These are phyloP conservation scores for Sylvia borin DNA, from an alignment of 2,797 vertebrate species.

Conservation along the genomic window DNA sequence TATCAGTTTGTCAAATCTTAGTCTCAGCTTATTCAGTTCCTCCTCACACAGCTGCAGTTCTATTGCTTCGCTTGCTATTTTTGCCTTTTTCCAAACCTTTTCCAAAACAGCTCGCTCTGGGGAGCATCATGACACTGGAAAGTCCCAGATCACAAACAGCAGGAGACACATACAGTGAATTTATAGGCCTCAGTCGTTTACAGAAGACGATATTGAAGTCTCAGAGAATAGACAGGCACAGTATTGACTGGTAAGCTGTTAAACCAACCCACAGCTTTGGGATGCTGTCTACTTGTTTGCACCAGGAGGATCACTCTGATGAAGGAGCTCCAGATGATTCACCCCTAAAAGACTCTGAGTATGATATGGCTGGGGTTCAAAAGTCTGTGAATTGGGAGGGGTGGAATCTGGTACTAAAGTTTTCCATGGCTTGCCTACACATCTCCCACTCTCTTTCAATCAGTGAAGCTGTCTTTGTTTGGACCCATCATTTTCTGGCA, in stretches of 20 bases:
- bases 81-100: neutral
- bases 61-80: neutral
- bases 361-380: neutral
- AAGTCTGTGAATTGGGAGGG: neutral
- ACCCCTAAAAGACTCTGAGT: neutral
- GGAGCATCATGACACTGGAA: neutral
- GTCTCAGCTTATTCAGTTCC: neutral
- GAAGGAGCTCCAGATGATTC: neutral
- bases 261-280: neutral
- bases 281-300: neutral
- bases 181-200: neutral
- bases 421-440: neutral
- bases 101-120: neutral
- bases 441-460: neutral
- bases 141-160: neutral
- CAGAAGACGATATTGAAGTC: neutral
- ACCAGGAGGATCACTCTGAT: neutral
- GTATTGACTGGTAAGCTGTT: neutral
- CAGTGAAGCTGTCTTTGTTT: neutral
- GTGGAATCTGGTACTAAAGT: neutral
- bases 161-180: neutral
- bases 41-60: neutral
- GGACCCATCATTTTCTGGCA: neutral
- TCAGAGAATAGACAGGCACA: neutral
- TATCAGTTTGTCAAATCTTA: neutral